These are phyloP conservation scores for Sericinus montela DNA, from an alignment of 2,888 invertebrate genomes.

Conservation along the genomic window DNA sequence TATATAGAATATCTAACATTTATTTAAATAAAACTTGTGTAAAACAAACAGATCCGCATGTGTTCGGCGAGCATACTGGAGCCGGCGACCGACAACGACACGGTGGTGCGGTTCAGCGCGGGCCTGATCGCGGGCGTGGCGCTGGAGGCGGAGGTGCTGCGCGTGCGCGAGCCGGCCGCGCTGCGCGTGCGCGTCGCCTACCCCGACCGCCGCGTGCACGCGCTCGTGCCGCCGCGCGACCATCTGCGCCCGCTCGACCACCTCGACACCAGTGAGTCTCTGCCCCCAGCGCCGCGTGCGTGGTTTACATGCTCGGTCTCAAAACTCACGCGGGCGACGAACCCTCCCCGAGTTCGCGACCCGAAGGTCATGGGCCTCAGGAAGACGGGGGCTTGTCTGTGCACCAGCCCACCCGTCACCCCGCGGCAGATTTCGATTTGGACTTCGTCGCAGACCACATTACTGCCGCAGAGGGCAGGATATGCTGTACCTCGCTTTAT, in stretches of 20 bases:
- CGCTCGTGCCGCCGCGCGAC: conserved; percentile 87
- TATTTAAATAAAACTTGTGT: background rate
- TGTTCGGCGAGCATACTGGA: conserved; percentile 90
- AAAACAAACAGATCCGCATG: conserved; percentile 82
- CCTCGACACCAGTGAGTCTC: conserved; percentile 54
- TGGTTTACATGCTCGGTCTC: too few species aligned
- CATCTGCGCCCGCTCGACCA: conserved; percentile 87
- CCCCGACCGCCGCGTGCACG: conserved; percentile 93
- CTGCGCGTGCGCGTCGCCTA: conserved; percentile 92
- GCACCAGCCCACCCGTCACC: too few species aligned
- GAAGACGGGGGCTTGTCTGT: too few species aligned
- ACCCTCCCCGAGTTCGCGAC: too few species aligned
- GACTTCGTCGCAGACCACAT: too few species aligned
- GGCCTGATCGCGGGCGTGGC: conserved; percentile 93
- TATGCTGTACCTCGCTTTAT: too few species aligned
- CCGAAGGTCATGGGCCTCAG: too few species aligned
- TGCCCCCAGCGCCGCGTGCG: background rate
- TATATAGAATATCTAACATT: too few species aligned
- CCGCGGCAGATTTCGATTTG: too few species aligned
- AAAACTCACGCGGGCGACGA: too few species aligned
- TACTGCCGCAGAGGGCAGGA: too few species aligned
- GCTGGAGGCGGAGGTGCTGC: conserved; percentile 91
- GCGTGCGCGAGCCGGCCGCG: conserved; percentile 85
- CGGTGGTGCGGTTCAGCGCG: conserved; percentile 94
- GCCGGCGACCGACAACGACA: conserved; percentile 87